A percentile compares a stretch with the other conserved stretches of the same genome.
Conservation (phyloP, 2,113 vertebrate genomes). For the Solea solea region DNA sequence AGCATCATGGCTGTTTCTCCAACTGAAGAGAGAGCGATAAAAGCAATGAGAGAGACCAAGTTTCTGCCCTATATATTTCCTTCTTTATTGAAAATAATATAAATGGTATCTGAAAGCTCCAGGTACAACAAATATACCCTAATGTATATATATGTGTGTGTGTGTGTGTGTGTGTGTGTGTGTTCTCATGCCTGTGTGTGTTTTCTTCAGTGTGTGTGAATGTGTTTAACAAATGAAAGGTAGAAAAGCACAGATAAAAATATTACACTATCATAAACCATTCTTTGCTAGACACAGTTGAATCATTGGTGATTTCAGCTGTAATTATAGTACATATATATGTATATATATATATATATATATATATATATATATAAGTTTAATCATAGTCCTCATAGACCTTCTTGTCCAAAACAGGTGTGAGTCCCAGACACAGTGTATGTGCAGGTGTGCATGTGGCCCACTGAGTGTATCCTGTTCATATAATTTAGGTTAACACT, state of each 20-base stretch:
- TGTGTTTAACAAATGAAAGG: slow-evolving; percentile 8
- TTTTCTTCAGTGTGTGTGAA: slow-evolving; percentile 21
- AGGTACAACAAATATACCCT: slow-evolving; percentile 34
- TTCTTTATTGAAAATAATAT: slow-evolving; percentile 36
- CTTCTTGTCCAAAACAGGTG: slow-evolving; percentile 25
- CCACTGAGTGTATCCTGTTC: slow-evolving; percentile 32
- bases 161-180: slow-evolving; percentile 24
- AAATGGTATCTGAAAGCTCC: slow-evolving; percentile 35
- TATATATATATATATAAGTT: slow-evolving; percentile 9
- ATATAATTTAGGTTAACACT: slow-evolving; percentile 40
- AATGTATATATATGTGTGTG: slow-evolving; percentile 28
- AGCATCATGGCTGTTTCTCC: slow-evolving; percentile 45
- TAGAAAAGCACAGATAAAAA: slow-evolving; percentile 56
- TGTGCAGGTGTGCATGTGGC: slow-evolving; percentile 20
- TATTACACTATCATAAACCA: slow-evolving; percentile 45
- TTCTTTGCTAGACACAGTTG: slow-evolving; percentile 43
- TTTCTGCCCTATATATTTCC: slow-evolving; percentile 23
- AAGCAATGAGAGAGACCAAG: slow-evolving; percentile 26
- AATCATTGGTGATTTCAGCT: slow-evolving; percentile 65
- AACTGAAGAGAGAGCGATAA: slow-evolving; percentile 16
- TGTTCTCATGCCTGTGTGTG: slow-evolving; percentile 14
- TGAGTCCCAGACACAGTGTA: slow-evolving; percentile 15
- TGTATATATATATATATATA: slow-evolving; percentile 40
- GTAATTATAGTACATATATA: slow-evolving; percentile 22
- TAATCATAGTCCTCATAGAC: slow-evolving; percentile 41